Base-by-base conservation (phyloP, 2,797 vertebrate species). In the Apodemus agrarius region DNA sequence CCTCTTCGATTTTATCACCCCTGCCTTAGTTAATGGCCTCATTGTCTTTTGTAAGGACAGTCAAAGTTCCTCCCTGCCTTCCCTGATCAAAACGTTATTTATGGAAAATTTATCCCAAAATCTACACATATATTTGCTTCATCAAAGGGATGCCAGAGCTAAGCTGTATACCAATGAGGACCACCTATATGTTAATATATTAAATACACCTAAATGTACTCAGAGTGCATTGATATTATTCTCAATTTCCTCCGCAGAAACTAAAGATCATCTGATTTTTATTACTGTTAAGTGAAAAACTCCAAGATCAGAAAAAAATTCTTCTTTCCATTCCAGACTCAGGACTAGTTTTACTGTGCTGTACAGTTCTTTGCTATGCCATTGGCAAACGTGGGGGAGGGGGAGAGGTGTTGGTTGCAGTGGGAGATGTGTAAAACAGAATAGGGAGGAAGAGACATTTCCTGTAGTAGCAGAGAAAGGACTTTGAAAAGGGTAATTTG, bases 401-500 rank as follows among this genome's bases (percentile, higher is more conserved):
- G 54, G 21, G 40, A n/a, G 37, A 61, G 43, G 59, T 31, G 82
- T 19, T 21, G 46, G 76, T 9, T 95, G 2, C 21, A 37, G n/a
- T 78, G n/a, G 84, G 34, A 31, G 26, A 89, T 19, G 93, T 7
- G 59, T 90, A 67, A 31, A n/a, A 78, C 4, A 3, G 46, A 74
- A 26, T 19, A 52, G 54, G 43, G 31, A 61, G 40, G 21, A n/a
- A 67, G 4, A 82, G 22, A 76, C 65, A 74, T 40, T 94, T 72
- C 59, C 49, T 86, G 22, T 52, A 67, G 16, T n/a, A 75, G 43
- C 24, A 63, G n/a, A 24, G 17, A 49, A 93, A 75, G 10, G 12
- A 78, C 74, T 97, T 84, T 79, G 21, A 75, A 65, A 78, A 94
- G 72, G 80, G 52, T 84, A 75, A 85, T 57, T 96, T 93, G 67